Conservation (phyloP, 1,140 invertebrate species). For the Solenopsis fugax region DNA sequence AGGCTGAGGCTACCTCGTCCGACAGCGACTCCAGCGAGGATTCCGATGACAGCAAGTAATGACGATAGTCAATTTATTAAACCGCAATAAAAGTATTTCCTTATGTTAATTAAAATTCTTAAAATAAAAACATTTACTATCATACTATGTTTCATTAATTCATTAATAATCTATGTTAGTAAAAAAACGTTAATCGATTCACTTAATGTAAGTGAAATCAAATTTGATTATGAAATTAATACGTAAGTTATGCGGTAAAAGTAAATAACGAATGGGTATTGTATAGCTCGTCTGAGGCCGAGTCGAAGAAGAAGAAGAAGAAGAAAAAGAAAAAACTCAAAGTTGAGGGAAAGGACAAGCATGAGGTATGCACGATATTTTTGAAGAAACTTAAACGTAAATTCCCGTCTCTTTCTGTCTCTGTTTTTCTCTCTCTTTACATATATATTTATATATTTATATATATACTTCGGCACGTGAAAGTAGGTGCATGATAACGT, state of each 20-base stretch:
- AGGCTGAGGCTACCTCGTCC: slow-evolving; percentile 81
- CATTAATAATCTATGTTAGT: not conserved
- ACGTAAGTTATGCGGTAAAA: not conserved
- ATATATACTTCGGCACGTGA: slow-evolving; percentile 80
- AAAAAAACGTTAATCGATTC: not conserved
- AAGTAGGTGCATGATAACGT: slow-evolving; percentile 80
- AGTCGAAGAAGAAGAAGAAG: slow-evolving; percentile 83
- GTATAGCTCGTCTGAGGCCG: slow-evolving; percentile 79
- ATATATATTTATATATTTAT: slow-evolving; percentile 67
- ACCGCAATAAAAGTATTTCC: not conserved
- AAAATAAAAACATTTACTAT: not conserved
- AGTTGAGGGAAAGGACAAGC: slow-evolving; percentile 80
- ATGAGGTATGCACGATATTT: slow-evolving; percentile 81
- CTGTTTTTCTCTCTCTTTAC: slow-evolving; percentile 61
- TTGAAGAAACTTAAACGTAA: slow-evolving; percentile 56
- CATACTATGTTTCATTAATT: not conserved
- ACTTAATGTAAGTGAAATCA: not conserved
- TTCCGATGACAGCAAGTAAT: slow-evolving; percentile 83
- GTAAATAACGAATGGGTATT: slow-evolving; percentile 33
- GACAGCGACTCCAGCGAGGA: slow-evolving; percentile 83
- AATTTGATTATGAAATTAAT: slow-evolving; percentile 2
- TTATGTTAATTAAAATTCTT: slow-evolving; percentile 1
- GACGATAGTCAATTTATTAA: slow-evolving; percentile 21
- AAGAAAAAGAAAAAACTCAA: slow-evolving; percentile 83
- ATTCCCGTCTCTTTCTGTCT: slow-evolving; percentile 61